Percentiles rank a stretch among this genome's conserved stretches.
Evolutionary conservation across 2,888 invertebrate genomes (phyloP).

Genomic region (Lottia scabra): DNA sequence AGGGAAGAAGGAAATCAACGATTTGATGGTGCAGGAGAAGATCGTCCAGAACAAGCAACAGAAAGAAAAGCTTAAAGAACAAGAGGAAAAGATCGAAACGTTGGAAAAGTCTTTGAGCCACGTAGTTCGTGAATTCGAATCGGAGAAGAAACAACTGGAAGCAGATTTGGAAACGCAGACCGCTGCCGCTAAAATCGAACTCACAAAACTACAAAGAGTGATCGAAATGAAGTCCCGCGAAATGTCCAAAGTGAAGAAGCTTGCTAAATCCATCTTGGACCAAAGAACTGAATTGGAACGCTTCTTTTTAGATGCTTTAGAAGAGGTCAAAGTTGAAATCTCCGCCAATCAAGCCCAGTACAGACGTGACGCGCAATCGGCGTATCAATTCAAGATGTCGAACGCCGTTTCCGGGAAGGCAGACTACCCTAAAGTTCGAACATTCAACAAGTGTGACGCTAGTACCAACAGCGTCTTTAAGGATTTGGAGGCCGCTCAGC

Average conservation of each 20-base stretch:
- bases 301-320: constrained; percentile 67
- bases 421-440: constrained; percentile 66
- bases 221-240: constrained; percentile 67
- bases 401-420: constrained; percentile 64
- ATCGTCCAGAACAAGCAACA: constrained; percentile 57
- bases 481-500: constrained; percentile 68
- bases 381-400: constrained; percentile 66
- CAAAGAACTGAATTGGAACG: constrained; percentile 68
- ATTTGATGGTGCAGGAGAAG: constrained; percentile 65
- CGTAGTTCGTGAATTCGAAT: constrained; percentile 65
- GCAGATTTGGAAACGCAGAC: constrained; percentile 53
- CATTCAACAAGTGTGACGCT: constrained; percentile 63
- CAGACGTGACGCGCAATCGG: constrained; percentile 64
- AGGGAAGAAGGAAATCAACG: constrained; percentile 63
- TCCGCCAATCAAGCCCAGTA: constrained; percentile 65
- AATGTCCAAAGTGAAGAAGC: constrained; percentile 66
- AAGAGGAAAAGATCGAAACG: constrained; percentile 61
- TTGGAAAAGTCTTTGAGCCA: constrained; percentile 67
- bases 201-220: constrained; percentile 64
- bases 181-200: constrained; percentile 60
- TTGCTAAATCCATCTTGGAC: constrained; percentile 68
- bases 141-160: constrained; percentile 50
- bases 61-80: constrained; percentile 61
- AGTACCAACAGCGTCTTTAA: constrained; percentile 69
- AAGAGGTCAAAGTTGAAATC: constrained; percentile 66